Base-by-base conservation (phyloP, 2,888 invertebrate genomes). In the Caprella mutica region DNA sequence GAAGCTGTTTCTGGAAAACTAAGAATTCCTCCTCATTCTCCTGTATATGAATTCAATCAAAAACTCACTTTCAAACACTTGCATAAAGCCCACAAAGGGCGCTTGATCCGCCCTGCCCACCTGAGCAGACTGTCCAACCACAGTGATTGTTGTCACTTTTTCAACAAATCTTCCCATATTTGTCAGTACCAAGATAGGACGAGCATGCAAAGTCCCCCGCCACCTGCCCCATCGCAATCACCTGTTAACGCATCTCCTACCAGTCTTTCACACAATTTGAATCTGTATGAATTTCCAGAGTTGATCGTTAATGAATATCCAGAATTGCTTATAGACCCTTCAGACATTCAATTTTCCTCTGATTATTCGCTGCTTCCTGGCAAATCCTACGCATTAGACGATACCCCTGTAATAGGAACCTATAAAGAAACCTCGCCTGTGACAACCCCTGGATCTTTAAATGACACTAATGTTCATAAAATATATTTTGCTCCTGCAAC, bases 1-100 rank as follows among this genome's bases (percentile, higher is more conserved):
- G 48, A 48, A 48, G 48, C 30, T 48, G 29, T 30, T 30, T 48
- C 48, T 6, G 48, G 48, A 19, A 48, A 48, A 48, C 29, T 48
- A 3, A 27, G 48, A 24, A 48, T 48, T 6, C 48, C 48, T 1
- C 29, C 29, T 30, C 48, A 48, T 48, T 48, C 48, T n/a, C 48
- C 48, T 26, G 48, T 48, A n/a, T 48, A 48, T 26, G 48, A 48
- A 48, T 48, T 48, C 14, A 48, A 30, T 21, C 30, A 27, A 17
- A 27, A 48, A 14, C 30, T 27, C 48, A 48, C 29, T 30, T 30
- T 30, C 17, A 48, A 26, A 48, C 29, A 48, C 12, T 30, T 30
- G 14, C 48, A 48, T 21, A 48, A 48, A 48, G 29, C 29, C 19
- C 48, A 48, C 30, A 48, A 48, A 14, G 21, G 29, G n/a, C 48